A percentile compares a stretch with the other conserved stretches of the same genome.
phyloP scores from a whole-genome alignment of 2,113 vertebrate species.

The Fulica atra region DNA sequence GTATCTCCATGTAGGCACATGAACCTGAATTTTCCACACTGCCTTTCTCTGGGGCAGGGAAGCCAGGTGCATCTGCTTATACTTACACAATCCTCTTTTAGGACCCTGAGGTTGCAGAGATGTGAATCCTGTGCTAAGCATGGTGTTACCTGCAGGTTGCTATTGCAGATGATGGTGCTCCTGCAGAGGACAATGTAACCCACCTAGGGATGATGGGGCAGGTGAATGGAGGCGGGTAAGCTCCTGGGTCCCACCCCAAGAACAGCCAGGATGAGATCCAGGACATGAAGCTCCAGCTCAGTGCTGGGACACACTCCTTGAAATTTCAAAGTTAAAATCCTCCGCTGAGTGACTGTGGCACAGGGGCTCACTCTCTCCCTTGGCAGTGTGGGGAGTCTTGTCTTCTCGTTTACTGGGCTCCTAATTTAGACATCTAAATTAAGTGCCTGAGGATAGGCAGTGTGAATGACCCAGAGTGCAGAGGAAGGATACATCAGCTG shows the following conservation, averaged over 20 bases:
- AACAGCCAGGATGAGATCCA: neutral
- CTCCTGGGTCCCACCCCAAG: fast-evolving
- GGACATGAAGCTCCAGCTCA: neutral
- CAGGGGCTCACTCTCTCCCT: fast-evolving
- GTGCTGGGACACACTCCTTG: fast-evolving
- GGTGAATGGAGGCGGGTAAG: neutral
- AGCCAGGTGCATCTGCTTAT: neutral
- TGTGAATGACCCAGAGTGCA: neutral
- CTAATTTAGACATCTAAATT: neutral
- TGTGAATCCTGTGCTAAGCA: neutral
- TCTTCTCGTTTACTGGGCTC: neutral
- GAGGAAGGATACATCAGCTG: neutral
- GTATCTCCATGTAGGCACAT: neutral
- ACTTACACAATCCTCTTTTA: neutral
- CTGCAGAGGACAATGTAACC: neutral
- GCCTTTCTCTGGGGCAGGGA: neutral
- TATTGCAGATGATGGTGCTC: neutral
- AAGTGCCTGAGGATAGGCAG: neutral
- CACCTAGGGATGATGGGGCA: neutral
- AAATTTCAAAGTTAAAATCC: neutral
- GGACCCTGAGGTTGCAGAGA: neutral
- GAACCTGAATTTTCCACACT: neutral
- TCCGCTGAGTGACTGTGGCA: fast-evolving
- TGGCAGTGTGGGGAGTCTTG: neutral
- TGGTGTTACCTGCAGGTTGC: neutral